Evolutionary conservation across 2,797 vertebrate species (phyloP).

Genomic region (Ptychadena robeensis): DNA sequence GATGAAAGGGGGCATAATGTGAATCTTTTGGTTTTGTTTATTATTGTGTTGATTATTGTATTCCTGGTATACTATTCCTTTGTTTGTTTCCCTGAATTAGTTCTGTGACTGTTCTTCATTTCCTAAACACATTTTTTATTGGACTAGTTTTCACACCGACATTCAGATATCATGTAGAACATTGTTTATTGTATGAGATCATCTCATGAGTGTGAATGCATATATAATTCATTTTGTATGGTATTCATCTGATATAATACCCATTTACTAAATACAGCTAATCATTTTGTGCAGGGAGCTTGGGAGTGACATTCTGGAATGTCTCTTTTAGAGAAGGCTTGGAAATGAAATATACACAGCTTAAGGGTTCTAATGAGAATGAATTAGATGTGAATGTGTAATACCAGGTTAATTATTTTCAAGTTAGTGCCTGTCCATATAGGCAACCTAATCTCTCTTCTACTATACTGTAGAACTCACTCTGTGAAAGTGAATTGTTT

Average conservation of each 20-base stretch:
- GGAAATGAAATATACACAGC: conserved; percentile 31
- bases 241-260: background rate
- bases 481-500: conserved; percentile 14
- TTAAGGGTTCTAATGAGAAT: conserved; percentile 71
- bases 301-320: conserved; percentile 7
- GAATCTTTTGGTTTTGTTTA: too few relatives aligned
- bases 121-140: too few relatives aligned
- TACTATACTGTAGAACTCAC: conserved; percentile 20
- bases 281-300: background rate
- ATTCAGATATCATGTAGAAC: too few relatives aligned
- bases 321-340: conserved; percentile 24
- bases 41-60: too few relatives aligned
- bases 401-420: conserved; percentile 48
- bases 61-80: too few relatives aligned
- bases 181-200: background rate
- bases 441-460: conserved; percentile 21
- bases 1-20: too few relatives aligned
- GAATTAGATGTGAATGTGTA: conserved; percentile 36
- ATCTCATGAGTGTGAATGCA: background rate
- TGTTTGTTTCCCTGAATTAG: too few relatives aligned
- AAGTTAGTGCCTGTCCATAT: conserved; percentile 42
- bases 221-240: background rate
- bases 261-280: background rate
- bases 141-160: too few relatives aligned
- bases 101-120: too few relatives aligned